Conservation (phyloP, 2,113 vertebrate genomes). For the Tylochromis polylepis region DNA sequence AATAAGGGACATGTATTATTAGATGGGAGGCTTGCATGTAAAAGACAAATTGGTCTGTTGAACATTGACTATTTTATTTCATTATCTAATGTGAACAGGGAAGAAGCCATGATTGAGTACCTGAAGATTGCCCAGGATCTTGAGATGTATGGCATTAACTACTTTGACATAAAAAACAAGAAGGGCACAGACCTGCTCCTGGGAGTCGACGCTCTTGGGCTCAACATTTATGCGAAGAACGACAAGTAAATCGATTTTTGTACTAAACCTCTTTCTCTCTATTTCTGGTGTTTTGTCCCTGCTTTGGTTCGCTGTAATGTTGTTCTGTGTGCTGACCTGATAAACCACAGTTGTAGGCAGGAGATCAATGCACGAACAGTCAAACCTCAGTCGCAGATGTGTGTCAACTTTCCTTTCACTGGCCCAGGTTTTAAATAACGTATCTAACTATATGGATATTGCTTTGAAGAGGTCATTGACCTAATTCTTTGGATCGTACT, state of each 20-base stretch:
- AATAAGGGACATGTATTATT: neutral
- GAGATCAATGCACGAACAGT: conserved; percentile 15
- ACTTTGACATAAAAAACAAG: conserved; percentile 98
- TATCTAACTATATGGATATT: neutral
- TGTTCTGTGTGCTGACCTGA: neutral
- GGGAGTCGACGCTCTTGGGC: conserved; percentile 90
- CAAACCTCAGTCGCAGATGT: conserved; percentile 25
- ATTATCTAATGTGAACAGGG: conserved; percentile 64
- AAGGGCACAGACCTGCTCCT: conserved; percentile 95
- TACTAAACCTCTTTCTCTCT: neutral
- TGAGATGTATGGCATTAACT: conserved; percentile 98
- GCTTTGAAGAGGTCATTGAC: conserved; percentile 38
- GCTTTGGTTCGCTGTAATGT: neutral
- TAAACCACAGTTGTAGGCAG: neutral
- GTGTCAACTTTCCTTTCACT: neutral
- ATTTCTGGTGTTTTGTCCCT: neutral
- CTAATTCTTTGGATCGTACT: neutral
- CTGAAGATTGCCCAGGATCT: conserved; percentile 96
- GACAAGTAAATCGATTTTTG: conserved; percentile 78
- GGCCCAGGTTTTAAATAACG: conserved; percentile 4
- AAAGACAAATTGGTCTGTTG: neutral
- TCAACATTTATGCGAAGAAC: conserved; percentile 93
- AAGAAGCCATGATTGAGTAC: conserved; percentile 90
- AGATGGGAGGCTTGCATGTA: neutral
- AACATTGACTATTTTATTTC: neutral